These are phyloP conservation scores for Crepidodera aurea DNA, from an alignment of 2,888 invertebrate species.

Conservation along the genomic window DNA sequence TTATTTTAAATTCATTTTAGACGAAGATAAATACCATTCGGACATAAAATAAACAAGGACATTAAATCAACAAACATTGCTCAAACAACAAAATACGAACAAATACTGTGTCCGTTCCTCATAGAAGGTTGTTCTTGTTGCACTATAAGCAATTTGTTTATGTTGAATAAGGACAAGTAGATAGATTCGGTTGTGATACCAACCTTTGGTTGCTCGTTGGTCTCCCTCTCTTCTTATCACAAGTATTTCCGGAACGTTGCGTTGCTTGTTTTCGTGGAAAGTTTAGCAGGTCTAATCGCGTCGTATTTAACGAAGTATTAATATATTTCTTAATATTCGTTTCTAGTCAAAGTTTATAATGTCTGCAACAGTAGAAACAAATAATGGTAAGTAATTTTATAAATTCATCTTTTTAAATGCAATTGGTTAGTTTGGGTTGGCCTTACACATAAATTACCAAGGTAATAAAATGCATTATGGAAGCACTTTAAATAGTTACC, in stretches of 20 bases:
- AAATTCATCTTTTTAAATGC: neutral
- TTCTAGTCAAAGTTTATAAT: constrained; percentile 30
- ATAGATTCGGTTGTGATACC: no score
- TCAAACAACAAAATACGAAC: no score
- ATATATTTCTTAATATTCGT: neutral
- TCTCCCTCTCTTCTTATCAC: neutral
- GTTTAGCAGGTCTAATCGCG: constrained; percentile 47
- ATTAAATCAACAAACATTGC: no score
- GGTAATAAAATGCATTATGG: neutral
- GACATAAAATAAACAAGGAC: no score
- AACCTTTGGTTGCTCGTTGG: neutral
- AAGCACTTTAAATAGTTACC: neutral
- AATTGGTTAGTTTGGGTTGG: neutral
- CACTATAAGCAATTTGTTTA: no score
- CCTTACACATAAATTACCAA: neutral
- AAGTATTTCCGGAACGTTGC: constrained; percentile 44
- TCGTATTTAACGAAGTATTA: constrained; percentile 14
- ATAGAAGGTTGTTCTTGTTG: no score
- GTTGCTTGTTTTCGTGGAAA: constrained; percentile 43
- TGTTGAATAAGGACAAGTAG: no score
- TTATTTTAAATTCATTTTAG: no score
- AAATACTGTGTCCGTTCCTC: no score
- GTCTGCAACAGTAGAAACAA: constrained; percentile 43
- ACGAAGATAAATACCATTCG: no score
- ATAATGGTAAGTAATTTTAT: constrained; percentile 40